These are phyloP conservation scores for Sebastes fasciatus DNA, from an alignment of 2,113 vertebrate species.

Conservation along the genomic window DNA sequence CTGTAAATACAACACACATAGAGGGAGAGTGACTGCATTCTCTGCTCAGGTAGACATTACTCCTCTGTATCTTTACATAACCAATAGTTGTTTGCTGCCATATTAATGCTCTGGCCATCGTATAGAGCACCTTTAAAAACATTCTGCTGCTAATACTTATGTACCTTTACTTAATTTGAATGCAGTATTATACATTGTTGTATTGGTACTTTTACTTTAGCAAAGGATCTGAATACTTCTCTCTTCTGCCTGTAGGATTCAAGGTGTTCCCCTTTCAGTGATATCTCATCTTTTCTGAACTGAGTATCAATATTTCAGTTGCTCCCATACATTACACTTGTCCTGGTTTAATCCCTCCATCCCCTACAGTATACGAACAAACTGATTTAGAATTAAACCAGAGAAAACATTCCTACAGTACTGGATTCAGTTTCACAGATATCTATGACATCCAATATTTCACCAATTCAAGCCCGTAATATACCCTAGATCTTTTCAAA, in stretches of 20 bases:
- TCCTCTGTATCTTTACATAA: too few species aligned
- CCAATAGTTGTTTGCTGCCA: too few species aligned
- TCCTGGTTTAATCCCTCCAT: neutral
- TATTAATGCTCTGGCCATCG: too few species aligned
- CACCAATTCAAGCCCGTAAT: conserved; percentile 14
- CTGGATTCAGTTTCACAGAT: conserved; percentile 4
- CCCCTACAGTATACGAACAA: neutral
- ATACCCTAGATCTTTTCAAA: conserved; percentile 36
- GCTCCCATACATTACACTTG: neutral
- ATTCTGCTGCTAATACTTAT: neutral
- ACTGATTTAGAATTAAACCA: conserved; percentile 6
- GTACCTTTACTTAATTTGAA: neutral
- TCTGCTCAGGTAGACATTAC: too few species aligned
- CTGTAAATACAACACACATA: too few species aligned
- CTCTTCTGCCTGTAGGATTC: neutral
- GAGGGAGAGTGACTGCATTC: too few species aligned
- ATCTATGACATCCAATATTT: conserved; percentile 7
- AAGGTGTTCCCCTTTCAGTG: neutral
- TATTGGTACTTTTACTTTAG: neutral
- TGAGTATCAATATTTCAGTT: conserved; percentile 3
- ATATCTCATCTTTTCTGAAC: neutral
- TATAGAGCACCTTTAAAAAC: neutral
- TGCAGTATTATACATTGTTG: neutral
- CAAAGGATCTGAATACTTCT: neutral
- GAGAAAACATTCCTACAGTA: neutral